Evolutionary conservation across 1,140 invertebrate genomes (phyloP).

Genomic region (Hycleus phaleratus): DNA sequence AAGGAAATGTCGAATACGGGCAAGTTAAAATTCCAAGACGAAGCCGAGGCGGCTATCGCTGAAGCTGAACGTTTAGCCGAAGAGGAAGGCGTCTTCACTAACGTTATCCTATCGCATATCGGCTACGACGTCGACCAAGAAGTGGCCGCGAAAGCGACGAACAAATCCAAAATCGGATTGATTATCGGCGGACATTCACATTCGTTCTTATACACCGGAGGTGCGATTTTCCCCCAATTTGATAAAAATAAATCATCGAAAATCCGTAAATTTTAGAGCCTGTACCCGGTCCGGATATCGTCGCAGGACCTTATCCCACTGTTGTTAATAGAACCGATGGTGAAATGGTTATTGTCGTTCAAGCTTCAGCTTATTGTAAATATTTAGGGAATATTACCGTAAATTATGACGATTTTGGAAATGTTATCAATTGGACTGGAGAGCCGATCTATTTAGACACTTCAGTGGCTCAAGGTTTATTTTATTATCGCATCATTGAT

Average conservation of each 20-base stretch:
- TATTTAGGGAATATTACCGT: conserved; percentile 69
- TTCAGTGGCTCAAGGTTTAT: conserved; percentile 50
- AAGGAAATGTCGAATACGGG: conserved; percentile 27
- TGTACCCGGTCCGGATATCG: conserved; percentile 39
- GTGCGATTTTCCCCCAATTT: not conserved
- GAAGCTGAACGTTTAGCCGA: conserved; percentile 35
- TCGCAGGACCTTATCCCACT: conserved; percentile 47
- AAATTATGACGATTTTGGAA: conserved; percentile 63
- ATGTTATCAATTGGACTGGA: conserved; percentile 59
- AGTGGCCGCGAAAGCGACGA: conserved; percentile 55
- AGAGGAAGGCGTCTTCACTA: conserved; percentile 30
- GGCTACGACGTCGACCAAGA: conserved; percentile 49
- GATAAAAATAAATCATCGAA: not conserved
- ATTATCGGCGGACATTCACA: conserved; percentile 83
- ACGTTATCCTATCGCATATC: conserved; percentile 50
- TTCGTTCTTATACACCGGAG: conserved; percentile 39
- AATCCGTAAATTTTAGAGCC: not conserved
- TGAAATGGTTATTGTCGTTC: conserved; percentile 58
- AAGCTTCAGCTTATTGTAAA: conserved; percentile 60
- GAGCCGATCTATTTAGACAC: conserved; percentile 66
- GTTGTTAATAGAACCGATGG: conserved; percentile 37
- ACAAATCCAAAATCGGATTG: conserved; percentile 53
- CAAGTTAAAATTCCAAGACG: conserved; percentile 43
- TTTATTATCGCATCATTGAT: not conserved
- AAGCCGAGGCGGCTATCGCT: conserved; percentile 39